Evolutionary conservation across 2,888 invertebrate genomes (phyloP), one percentile per base, ranked within the genome.

Genomic region (Aelia acuminata): DNA sequence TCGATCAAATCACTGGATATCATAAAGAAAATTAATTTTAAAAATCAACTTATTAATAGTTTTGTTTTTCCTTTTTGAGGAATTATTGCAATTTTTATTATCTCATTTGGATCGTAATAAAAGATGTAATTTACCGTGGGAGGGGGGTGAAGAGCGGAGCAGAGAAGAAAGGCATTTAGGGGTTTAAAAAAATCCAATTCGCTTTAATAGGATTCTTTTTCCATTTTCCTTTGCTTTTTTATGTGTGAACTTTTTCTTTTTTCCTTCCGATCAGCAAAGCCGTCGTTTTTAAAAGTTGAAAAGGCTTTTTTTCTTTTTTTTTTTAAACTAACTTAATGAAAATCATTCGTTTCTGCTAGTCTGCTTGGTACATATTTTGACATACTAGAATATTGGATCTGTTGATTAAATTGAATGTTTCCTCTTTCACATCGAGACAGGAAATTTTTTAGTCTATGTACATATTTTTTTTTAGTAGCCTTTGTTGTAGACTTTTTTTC

Each of bases 161-260:
- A 15, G 31, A 70, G 31, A 35, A 70, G 63, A 20, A 70, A 70
- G 63, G 63, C 35, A 35, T 70, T 70, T 63, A 18, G n/a, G 63
- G 63, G 35, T 13, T 3, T 57, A 57, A 70, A 70, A 70, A 70
- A 70, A 70, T 31, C 35, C 35, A 35, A 70, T 70, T 70, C 63
- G 35, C 31, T 70, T 31, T 70, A 70, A 70, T 70, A 31, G 63
- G 31, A 70, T 70, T 70, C 63, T 70, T 35, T 70, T 70, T 70
- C 63, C 63, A 70, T 70, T 70, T 70, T 70, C 18, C 63, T 0
- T 70, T 70, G 57, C 57, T 35, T 70, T 35, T 70, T 43, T 70
- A 35, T 70, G 35, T 70, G 20, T 70, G 35, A 35, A 7, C 18
- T 70, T 10, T 70, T 31, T 70, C 35, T 63, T 70, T 18, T 7